Evolutionary conservation across 1,140 invertebrate genomes (phyloP).

Genomic region (Coenobita brevimanus): DNA sequence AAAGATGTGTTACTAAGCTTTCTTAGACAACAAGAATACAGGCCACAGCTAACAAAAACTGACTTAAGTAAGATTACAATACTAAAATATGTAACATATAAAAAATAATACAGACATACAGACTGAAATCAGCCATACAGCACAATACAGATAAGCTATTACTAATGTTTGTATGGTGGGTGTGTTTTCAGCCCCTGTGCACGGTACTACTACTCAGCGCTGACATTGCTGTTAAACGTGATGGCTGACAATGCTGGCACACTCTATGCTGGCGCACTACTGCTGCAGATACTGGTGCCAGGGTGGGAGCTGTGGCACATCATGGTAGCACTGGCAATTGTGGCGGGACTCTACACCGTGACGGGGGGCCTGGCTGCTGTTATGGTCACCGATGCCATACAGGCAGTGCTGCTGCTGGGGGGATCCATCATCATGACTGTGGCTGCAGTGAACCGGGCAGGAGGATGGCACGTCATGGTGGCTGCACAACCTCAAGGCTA

Average conservation of each 20-base stretch:
- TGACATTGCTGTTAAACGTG: neutral
- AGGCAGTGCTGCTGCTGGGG: neutral
- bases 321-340: neutral
- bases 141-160: no score
- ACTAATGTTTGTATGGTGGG: no score
- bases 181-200: neutral
- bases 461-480: neutral
- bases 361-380: constrained; percentile 3
- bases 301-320: neutral
- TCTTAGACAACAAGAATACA: no score
- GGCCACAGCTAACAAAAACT: no score
- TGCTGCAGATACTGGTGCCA: neutral
- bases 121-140: no score
- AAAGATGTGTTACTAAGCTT: no score
- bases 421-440: neutral
- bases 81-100: no score
- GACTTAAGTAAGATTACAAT: no score
- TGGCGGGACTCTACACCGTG: neutral
- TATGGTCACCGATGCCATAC: neutral
- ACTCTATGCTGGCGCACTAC: neutral
- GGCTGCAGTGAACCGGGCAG: neutral
- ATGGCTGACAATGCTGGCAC: neutral
- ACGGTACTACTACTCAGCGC: neutral
- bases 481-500: neutral
- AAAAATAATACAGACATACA: no score